phyloP scores from a whole-genome alignment of 2,888 invertebrate species.

The Eupithecia exiguata region DNA sequence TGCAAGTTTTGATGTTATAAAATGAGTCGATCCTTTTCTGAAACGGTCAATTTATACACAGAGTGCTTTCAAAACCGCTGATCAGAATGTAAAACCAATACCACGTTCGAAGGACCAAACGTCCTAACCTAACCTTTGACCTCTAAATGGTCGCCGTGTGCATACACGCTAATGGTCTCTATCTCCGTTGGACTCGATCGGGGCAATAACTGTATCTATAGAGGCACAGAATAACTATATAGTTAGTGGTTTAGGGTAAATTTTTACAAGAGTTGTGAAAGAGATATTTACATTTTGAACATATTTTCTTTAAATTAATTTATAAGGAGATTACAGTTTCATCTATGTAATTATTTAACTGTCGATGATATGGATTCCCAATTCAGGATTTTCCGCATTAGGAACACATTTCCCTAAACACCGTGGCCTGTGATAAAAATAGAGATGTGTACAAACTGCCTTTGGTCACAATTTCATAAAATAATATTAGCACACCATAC shows the following conservation, averaged over 20 bases:
- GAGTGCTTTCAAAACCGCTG: conserved; percentile 9
- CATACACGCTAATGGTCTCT: conserved; percentile 27
- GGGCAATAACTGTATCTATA: conserved; percentile 11
- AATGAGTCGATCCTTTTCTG: background rate
- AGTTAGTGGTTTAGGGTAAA: background rate
- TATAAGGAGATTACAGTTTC: no score
- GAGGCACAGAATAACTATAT: conserved; percentile 1
- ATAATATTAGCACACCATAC: no score
- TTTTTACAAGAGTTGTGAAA: background rate
- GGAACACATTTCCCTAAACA: no score
- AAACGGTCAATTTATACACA: background rate
- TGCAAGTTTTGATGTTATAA: background rate
- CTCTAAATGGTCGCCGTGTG: conserved; percentile 25
- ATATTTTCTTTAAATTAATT: no score
- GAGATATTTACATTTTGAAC: background rate
- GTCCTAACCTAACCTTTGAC: conserved; percentile 22
- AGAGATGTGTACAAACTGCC: no score
- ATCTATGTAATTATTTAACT: no score
- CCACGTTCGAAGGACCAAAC: conserved; percentile 24
- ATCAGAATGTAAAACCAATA: conserved; percentile 19
- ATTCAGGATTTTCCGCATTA: no score
- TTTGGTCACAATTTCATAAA: no score
- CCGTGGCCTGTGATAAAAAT: no score
- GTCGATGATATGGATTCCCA: no score
- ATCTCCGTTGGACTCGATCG: conserved; percentile 12